These are phyloP conservation scores for Karalla daura DNA, from an alignment of 2,797 vertebrate genomes.

Conservation along the genomic window DNA sequence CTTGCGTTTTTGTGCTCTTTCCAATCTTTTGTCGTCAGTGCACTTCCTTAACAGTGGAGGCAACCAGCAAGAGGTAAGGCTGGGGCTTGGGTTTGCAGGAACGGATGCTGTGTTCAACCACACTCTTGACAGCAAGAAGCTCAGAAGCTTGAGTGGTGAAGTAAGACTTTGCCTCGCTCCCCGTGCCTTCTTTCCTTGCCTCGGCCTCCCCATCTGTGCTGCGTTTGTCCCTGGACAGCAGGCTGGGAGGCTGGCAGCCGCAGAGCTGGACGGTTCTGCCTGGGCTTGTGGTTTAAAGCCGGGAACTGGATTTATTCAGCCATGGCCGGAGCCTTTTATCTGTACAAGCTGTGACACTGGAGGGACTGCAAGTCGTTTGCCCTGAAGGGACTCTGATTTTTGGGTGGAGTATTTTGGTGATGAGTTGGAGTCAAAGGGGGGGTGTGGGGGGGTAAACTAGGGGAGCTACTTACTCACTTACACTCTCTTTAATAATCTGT, in stretches of 20 bases:
- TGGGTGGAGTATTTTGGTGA: conserved; percentile 53
- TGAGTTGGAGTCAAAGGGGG: conserved; percentile 36
- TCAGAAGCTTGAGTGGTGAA: conserved; percentile 47
- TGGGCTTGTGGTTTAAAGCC: conserved; percentile 46
- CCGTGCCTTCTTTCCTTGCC: conserved; percentile 39
- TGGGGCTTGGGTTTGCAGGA: conserved; percentile 20
- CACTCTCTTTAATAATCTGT: conserved; percentile 57
- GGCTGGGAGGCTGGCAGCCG: conserved; percentile 45
- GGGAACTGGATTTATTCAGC: conserved; percentile 45
- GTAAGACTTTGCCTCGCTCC: conserved; percentile 49
- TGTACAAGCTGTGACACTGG: conserved; percentile 34
- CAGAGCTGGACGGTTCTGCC: conserved; percentile 39
- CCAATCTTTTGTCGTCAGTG: neutral
- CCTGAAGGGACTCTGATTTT: conserved; percentile 47
- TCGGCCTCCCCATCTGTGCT: conserved; percentile 26
- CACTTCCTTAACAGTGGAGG: conserved; percentile 4
- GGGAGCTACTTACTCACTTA: conserved; percentile 55
- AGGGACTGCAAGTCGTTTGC: conserved; percentile 43
- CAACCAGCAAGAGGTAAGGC: conserved; percentile 1
- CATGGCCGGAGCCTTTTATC: conserved; percentile 41
- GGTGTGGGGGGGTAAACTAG: conserved; percentile 37
- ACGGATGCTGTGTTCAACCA: conserved; percentile 33
- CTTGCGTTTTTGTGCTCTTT: neutral
- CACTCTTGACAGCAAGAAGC: conserved; percentile 46
- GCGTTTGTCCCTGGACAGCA: conserved; percentile 55